Evolutionary conservation across 2,113 vertebrate genomes (phyloP), one percentile per base, ranked within the genome.

Genomic region (Nerophis ophidion): DNA sequence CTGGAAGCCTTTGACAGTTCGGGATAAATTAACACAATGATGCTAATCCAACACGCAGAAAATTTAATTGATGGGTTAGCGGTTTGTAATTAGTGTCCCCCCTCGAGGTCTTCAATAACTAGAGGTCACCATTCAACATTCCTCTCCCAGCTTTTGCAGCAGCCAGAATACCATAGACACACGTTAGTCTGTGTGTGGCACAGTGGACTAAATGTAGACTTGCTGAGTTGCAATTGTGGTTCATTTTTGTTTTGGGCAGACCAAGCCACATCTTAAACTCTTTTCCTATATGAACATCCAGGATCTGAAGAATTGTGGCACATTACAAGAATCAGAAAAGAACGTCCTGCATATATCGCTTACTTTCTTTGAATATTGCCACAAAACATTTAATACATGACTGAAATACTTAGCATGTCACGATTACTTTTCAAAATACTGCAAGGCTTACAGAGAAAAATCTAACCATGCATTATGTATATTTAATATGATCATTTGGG

Each of bases 61-160:
- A 76, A 82, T 87, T 53, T 11, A 42, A 56, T 56, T 56, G 16
- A 82, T 72, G 38, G 48, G 48, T 55, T 57, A 70, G 79, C 74
- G 62, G 63, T 73, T 60, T 78, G 81, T 84, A 84, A 88, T 88
- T 81, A 76, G 68, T 63, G 67, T 77, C 60, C 71, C 77, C 73
- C 38, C 57, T 61, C 60, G 76, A 72, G 61, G 61, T 70, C 71
- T 54, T 16, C 67, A 66, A 83, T 83, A 81, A 84, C 66, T 71
- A 65, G 58, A 65, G 75, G 73, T 74, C 45, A 42, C 44, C 63
- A 65, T 65, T 69, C 40, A 7, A 58, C 75, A 77, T 77, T 82
- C 81, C 73, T 65, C 10, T 64, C 72, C 26, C 50, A 45, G 65
- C 48, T 63, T 70, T 56, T 42, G 64, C 62, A 49, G 59, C 59